Percentiles rank a stretch among this genome's conserved stretches.
Conservation (phyloP, 2,113 vertebrate species). For the Toxotes jaculatrix region DNA sequence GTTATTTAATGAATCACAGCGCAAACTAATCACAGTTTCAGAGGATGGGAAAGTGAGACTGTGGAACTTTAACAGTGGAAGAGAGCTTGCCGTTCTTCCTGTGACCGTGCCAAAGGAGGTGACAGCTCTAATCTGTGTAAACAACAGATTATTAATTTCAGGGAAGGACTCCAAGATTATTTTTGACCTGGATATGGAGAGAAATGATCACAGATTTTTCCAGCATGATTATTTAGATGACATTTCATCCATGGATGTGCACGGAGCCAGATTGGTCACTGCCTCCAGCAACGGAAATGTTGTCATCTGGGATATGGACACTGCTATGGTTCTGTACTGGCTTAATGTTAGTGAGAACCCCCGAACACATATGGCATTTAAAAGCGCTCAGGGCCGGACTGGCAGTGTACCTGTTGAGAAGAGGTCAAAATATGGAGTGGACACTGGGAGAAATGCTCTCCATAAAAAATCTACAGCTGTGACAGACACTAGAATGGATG, state of each 20-base stretch:
- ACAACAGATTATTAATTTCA: not conserved
- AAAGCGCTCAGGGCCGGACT: not conserved
- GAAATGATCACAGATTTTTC: not conserved
- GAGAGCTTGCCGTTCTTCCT: rapidly evolving
- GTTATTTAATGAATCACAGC: slow-evolving; percentile 2
- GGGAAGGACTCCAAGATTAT: slow-evolving; percentile 1
- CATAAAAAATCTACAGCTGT: not conserved
- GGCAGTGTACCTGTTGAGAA: rapidly evolving
- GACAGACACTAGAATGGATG: not conserved
- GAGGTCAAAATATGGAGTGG: rapidly evolving
- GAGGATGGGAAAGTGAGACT: slow-evolving; percentile 9
- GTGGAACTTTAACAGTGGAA: slow-evolving; percentile 50
- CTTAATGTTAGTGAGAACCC: not conserved
- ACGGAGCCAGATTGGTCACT: not conserved
- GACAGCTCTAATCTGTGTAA: not conserved
- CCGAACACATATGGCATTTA: rapidly evolving
- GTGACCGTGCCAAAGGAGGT: not conserved
- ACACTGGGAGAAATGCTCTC: not conserved
- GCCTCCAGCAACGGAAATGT: slow-evolving; percentile 33
- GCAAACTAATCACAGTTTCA: slow-evolving; percentile 16
- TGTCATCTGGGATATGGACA: not conserved
- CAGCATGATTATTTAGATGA: slow-evolving; percentile 5
- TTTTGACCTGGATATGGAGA: not conserved
- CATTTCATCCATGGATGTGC: slow-evolving; percentile 26
- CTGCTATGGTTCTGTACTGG: not conserved